These are phyloP conservation scores for Platyrinchus mystaceus DNA, from an alignment of 2,797 vertebrate genomes.

Conservation along the genomic window DNA sequence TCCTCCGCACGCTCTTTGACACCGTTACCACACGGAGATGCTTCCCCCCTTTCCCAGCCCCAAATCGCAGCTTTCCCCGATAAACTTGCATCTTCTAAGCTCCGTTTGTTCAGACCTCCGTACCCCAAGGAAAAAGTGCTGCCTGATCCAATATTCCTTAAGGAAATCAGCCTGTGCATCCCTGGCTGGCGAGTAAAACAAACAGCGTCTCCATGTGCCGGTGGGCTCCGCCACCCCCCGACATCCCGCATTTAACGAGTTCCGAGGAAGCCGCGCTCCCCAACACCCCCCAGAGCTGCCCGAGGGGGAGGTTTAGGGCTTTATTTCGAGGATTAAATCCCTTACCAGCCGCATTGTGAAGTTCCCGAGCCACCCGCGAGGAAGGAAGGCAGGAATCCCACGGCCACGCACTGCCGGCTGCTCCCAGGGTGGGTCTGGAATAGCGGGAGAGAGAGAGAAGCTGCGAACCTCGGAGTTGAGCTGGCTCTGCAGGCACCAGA, in stretches of 20 bases:
- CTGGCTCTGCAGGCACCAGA: constrained; percentile 70
- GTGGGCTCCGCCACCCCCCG: neutral
- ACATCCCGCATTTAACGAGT: neutral
- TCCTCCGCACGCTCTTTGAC: neutral
- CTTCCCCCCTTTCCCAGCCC: neutral
- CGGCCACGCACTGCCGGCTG: constrained; percentile 48
- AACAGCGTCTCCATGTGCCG: constrained; percentile 1
- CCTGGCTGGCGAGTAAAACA: constrained; percentile 34
- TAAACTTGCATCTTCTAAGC: neutral
- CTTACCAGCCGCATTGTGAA: constrained; percentile 82
- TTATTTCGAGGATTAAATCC: constrained; percentile 50
- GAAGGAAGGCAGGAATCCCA: constrained; percentile 32
- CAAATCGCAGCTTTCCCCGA: neutral
- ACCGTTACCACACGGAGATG: neutral
- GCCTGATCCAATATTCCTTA: neutral
- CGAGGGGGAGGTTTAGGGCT: neutral
- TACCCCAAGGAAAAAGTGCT: neutral
- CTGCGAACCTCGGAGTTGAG: constrained; percentile 69
- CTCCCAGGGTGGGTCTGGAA: constrained; percentile 55
- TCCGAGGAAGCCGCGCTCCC: neutral
- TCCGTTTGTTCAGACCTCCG: neutral
- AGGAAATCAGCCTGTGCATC: constrained; percentile 21
- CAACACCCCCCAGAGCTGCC: neutral
- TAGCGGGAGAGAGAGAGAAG: constrained; percentile 25
- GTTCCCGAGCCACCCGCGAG: constrained; percentile 75